Conservation (phyloP, 2,113 vertebrate genomes). For the Entomyzon cyanotis region DNA sequence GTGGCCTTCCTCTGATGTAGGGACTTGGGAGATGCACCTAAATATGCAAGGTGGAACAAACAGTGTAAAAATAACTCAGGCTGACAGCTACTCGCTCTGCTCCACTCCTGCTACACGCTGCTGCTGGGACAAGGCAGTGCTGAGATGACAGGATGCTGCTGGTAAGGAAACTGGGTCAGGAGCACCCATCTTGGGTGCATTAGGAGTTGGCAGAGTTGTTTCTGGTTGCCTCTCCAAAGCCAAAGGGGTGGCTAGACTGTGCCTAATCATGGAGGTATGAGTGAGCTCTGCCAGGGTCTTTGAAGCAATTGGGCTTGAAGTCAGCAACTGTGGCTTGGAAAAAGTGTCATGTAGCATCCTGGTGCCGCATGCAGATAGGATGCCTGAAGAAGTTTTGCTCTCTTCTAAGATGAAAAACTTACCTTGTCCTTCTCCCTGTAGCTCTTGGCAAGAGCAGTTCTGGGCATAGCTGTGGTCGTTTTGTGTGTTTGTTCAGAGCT, state of each 20-base stretch:
- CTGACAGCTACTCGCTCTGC: fast-evolving
- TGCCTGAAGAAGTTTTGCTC: neutral
- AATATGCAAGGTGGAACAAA: neutral
- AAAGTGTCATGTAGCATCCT: neutral
- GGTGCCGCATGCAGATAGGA: neutral
- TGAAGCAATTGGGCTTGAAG: neutral
- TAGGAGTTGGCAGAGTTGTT: neutral
- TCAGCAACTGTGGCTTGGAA: neutral
- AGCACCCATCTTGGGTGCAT: neutral
- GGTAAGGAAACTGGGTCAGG: neutral
- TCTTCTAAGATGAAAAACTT: neutral
- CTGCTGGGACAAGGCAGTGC: neutral
- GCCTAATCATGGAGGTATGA: neutral
- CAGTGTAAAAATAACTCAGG: neutral
- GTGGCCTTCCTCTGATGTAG: neutral
- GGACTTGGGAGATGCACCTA: neutral
- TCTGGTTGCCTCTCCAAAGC: neutral
- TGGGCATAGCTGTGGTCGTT: neutral
- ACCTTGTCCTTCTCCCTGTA: neutral
- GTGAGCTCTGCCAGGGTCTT: neutral
- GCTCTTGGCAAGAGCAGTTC: neutral
- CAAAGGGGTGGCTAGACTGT: neutral
- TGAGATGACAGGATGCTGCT: neutral
- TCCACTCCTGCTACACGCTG: fast-evolving
- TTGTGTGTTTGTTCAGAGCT: neutral